Evolutionary conservation across 2,113 vertebrate species (phyloP).

Genomic region (Loxodonta africana): DNA sequence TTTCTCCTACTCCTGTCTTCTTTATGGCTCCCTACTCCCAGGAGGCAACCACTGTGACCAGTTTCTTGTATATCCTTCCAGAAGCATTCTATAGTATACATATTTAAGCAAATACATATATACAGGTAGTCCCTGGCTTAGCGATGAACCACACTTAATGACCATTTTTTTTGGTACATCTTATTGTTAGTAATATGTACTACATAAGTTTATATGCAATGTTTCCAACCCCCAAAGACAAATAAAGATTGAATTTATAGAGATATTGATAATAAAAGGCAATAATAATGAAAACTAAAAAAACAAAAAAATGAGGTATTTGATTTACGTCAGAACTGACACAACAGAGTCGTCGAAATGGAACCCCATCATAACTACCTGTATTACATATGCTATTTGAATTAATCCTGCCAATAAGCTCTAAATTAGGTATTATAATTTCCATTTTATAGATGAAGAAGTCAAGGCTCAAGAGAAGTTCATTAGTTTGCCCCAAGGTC

Average conservation of each 20-base stretch:
- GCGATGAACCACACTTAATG: background rate
- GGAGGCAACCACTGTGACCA: background rate
- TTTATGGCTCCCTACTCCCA: background rate
- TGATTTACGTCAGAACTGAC: background rate
- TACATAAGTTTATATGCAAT: background rate
- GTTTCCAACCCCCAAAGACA: background rate
- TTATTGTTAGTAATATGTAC: background rate
- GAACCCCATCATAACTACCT: background rate
- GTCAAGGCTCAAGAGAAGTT: background rate
- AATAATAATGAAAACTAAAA: background rate
- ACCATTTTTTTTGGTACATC: background rate
- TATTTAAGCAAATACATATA: background rate
- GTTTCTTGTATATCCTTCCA: background rate
- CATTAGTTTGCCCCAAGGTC: background rate
- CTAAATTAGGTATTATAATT: background rate
- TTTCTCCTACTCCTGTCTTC: background rate
- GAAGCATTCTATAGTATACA: background rate
- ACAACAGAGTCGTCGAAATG: background rate
- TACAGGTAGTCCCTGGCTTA: background rate
- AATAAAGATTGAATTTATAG: background rate
- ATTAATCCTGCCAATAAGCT: background rate
- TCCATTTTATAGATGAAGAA: conserved; percentile 10
- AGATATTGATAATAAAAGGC: background rate
- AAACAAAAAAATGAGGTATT: background rate
- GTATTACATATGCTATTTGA: background rate